A percentile compares a stretch with the other conserved stretches of the same genome.
Evolutionary conservation across 2,113 vertebrate genomes (phyloP).

Genomic region (Limanda limanda): DNA sequence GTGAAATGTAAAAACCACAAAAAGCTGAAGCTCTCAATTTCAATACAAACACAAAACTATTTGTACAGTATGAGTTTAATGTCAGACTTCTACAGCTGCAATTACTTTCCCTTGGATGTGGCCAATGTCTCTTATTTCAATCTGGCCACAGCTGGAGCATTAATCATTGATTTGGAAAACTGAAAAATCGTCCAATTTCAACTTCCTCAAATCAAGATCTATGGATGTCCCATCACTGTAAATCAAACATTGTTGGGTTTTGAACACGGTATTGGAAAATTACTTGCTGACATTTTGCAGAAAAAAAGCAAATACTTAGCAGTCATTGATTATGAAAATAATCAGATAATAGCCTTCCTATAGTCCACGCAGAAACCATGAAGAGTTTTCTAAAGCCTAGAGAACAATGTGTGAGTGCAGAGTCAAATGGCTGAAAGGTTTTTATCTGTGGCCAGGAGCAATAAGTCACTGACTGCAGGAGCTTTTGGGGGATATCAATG

Average conservation of each 20-base stretch:
- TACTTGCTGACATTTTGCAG: no score
- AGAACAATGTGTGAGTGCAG: not conserved
- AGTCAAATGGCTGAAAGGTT: no score
- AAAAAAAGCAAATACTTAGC: no score
- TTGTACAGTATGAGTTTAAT: not conserved
- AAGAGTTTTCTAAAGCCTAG: not conserved
- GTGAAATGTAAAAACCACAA: not conserved
- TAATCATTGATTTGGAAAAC: not conserved
- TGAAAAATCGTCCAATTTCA: not conserved
- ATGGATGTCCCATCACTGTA: not conserved
- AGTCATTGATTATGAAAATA: not conserved
- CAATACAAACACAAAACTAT: not conserved
- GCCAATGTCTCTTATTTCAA: not conserved
- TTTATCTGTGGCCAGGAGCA: no score
- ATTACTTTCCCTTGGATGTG: not conserved
- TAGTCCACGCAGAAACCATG: not conserved
- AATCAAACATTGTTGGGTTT: not conserved
- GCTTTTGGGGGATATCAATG: no score
- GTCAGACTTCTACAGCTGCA: not conserved
- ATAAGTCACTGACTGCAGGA: no score
- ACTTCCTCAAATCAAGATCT: not conserved
- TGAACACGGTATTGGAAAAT: not conserved
- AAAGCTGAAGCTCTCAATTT: not conserved
- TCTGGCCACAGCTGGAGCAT: not conserved
- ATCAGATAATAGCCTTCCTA: not conserved